phyloP scores from a whole-genome alignment of 2,888 invertebrate genomes.

The Crocallis elinguaria region DNA sequence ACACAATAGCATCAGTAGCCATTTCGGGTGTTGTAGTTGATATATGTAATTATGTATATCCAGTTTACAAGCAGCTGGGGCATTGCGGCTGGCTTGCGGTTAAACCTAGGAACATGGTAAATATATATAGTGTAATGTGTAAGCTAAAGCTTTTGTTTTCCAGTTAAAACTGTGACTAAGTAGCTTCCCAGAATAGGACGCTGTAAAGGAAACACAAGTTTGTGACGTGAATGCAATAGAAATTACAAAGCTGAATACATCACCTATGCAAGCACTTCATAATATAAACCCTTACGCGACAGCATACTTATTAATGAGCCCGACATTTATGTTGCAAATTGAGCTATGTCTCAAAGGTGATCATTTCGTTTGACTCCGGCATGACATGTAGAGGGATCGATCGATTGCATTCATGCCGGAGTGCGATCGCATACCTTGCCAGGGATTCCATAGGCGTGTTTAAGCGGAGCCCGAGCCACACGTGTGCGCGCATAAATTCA shows the following conservation, averaged over 20 bases:
- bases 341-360: conserved; percentile 27
- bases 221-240: conserved; percentile 7
- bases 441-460: conserved; percentile 53
- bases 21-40: not conserved
- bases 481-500: conserved; percentile 74
- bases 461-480: conserved; percentile 36
- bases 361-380: conserved; percentile 26
- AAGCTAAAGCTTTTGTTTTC: conserved; percentile 3
- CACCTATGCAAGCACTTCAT: conserved; percentile 14
- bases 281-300: conserved; percentile 25
- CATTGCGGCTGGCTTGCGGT: not conserved
- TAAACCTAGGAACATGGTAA: not conserved
- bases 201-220: not conserved
- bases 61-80: not conserved
- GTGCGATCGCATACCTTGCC: conserved; percentile 40
- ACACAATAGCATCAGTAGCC: not conserved
- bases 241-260: conserved; percentile 10
- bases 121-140: not conserved
- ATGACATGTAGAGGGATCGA: conserved; percentile 29
- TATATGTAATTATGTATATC: not conserved
- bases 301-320: conserved; percentile 35
- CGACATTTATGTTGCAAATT: conserved; percentile 33
- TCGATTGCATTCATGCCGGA: conserved; percentile 37
- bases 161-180: not conserved
- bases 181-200: not conserved